phyloP scores from a whole-genome alignment of 2,888 invertebrate species.

The Caenorhabditis sulstoni region DNA sequence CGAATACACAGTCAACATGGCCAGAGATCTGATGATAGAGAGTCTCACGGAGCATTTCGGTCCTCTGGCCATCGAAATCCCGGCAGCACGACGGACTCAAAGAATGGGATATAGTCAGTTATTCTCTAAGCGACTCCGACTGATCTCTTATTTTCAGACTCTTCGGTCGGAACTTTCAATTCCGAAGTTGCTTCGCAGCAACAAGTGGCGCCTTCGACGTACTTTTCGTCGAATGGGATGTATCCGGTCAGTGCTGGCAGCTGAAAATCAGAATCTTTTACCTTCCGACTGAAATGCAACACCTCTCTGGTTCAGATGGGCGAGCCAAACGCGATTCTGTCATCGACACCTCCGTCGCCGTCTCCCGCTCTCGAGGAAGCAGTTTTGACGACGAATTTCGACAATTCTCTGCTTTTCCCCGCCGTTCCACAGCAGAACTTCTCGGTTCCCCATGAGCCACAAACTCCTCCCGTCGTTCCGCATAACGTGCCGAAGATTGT shows the following conservation, averaged over 20 bases:
- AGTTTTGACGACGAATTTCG: conserved; percentile 10
- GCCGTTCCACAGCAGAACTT: conserved; percentile 6
- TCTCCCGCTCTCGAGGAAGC: conserved; percentile 13
- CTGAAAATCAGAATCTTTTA: neutral
- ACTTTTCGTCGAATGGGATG: neutral
- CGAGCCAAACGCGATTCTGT: conserved; percentile 56
- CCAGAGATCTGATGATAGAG: conserved; percentile 43
- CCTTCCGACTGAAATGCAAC: neutral
- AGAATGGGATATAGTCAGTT: conserved; percentile 12
- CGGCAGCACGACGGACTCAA: conserved; percentile 7
- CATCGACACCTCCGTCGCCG: conserved; percentile 39
- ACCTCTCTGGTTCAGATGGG: conserved; percentile 23
- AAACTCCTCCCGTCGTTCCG: neutral
- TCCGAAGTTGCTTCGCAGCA: neutral
- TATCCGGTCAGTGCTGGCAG: conserved; percentile 5
- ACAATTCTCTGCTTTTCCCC: conserved; percentile 28
- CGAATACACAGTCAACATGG: conserved; percentile 34
- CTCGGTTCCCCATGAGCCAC: conserved; percentile 21
- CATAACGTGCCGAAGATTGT: conserved; percentile 44
- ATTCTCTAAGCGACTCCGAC: neutral
- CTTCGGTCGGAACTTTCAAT: neutral
- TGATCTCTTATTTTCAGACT: neutral
- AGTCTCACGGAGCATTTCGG: conserved; percentile 52
- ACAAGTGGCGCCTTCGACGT: neutral
- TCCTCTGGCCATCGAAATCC: conserved; percentile 40